Percentiles rank a stretch among this genome's conserved stretches.
These are phyloP conservation scores for Synanceia verrucosa DNA, from an alignment of 2,797 vertebrate species.

Conservation along the genomic window DNA sequence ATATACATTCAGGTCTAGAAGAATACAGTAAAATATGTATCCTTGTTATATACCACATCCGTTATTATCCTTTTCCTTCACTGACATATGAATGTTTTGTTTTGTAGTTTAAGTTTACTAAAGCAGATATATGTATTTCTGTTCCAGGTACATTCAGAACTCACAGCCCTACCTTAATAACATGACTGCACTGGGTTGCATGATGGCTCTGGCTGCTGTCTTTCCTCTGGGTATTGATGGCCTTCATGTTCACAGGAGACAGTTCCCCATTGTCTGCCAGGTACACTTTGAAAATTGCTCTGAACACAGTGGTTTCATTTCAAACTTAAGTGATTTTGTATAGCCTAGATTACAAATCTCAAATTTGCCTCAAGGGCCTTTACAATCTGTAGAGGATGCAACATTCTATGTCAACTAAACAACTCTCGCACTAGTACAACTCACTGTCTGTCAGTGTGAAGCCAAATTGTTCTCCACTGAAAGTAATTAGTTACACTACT, in stretches of 20 bases:
- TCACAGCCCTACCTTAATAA: slow-evolving; percentile 94
- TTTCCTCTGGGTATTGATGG: slow-evolving; percentile 92
- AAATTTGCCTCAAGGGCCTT: no score
- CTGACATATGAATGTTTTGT: background rate
- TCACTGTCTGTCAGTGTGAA: no score
- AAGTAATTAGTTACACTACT: no score
- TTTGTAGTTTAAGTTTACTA: background rate
- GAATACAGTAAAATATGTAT: no score
- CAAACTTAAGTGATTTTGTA: background rate
- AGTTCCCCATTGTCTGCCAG: slow-evolving; percentile 93
- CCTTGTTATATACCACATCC: background rate
- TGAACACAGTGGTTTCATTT: background rate
- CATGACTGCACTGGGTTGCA: slow-evolving; percentile 92
- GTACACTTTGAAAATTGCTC: slow-evolving; percentile 63
- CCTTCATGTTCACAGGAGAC: slow-evolving; percentile 84
- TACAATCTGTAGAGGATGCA: no score
- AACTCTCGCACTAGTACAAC: no score
- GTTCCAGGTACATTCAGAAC: slow-evolving; percentile 92
- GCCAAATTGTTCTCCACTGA: no score
- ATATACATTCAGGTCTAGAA: no score
- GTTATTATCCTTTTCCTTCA: background rate
- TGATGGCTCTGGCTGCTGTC: slow-evolving; percentile 89
- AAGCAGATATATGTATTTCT: background rate
- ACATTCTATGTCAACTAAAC: no score
- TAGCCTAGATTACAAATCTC: no score